Evolutionary conservation across 2,888 invertebrate genomes (phyloP).

Genomic region (Pomacea canaliculata): DNA sequence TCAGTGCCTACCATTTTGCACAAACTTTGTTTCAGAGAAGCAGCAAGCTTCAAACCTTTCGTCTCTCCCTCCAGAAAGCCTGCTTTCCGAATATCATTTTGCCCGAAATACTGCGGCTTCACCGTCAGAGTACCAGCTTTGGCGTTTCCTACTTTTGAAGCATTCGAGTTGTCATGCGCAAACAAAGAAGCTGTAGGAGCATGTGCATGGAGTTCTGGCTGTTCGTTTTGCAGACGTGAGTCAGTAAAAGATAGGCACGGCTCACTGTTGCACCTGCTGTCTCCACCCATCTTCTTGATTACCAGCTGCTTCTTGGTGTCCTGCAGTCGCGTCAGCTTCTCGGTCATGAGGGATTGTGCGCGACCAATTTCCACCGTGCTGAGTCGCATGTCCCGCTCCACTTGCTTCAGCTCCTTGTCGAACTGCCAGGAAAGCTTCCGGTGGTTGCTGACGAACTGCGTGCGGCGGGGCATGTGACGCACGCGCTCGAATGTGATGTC

Average conservation of each 20-base stretch:
- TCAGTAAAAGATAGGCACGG: not conserved
- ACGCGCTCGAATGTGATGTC: slow-evolving; percentile 50
- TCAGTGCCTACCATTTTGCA: no score
- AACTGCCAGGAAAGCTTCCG: slow-evolving; percentile 47
- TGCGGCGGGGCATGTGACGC: slow-evolving; percentile 41
- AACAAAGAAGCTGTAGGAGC: no score
- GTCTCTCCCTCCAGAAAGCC: no score
- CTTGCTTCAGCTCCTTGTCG: slow-evolving; percentile 42
- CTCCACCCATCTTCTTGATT: not conserved
- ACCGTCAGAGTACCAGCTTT: no score
- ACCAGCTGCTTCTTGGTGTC: slow-evolving; percentile 22
- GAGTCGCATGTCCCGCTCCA: slow-evolving; percentile 42
- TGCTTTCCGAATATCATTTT: no score
- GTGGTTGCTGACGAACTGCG: slow-evolving; percentile 45
- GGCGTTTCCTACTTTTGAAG: no score
- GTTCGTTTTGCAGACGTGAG: no score
- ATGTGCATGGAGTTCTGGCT: no score
- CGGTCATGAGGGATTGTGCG: slow-evolving; percentile 40
- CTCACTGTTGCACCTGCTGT: not conserved
- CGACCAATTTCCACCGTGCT: slow-evolving; percentile 38
- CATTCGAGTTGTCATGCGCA: no score
- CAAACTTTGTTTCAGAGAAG: no score
- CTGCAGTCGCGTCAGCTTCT: slow-evolving; percentile 37
- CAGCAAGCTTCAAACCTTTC: no score
- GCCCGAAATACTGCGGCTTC: no score